These are phyloP conservation scores for Parambassis ranga DNA, from an alignment of 2,797 vertebrate species.

Conservation along the genomic window DNA sequence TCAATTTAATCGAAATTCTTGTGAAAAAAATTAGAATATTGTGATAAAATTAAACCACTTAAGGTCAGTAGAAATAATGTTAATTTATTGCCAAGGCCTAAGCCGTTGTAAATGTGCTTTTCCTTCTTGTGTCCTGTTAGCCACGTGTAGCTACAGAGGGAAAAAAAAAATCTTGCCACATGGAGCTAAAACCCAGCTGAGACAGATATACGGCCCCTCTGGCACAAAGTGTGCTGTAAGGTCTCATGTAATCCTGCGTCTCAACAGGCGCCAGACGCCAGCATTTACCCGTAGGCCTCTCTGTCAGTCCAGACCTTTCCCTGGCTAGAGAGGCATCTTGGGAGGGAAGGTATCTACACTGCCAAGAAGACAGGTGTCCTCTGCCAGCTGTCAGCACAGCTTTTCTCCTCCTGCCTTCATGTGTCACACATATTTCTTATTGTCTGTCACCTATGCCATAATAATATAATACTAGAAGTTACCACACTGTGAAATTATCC, in stretches of 20 bases:
- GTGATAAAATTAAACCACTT: conserved; percentile 2
- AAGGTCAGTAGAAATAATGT: not conserved
- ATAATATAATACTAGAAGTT: conserved; percentile 23
- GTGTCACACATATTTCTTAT: conserved; percentile 35
- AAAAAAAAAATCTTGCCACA: conserved; percentile 34
- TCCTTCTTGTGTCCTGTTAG: conserved; percentile 19
- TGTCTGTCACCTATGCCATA: conserved; percentile 27
- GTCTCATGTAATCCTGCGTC: conserved; percentile 73
- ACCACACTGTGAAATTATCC: conserved; percentile 4
- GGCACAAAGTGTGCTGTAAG: conserved; percentile 68
- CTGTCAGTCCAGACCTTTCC: conserved; percentile 73
- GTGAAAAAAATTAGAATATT: too few species aligned
- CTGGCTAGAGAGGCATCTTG: conserved; percentile 70
- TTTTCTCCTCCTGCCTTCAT: conserved; percentile 43
- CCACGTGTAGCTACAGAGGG: conserved; percentile 9
- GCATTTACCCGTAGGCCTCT: conserved; percentile 76
- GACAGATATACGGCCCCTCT: conserved; percentile 56
- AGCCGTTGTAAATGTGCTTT: conserved; percentile 7
- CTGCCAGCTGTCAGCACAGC: conserved; percentile 74
- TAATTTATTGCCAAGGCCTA: not conserved
- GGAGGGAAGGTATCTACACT: conserved; percentile 68
- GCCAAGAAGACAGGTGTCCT: conserved; percentile 79
- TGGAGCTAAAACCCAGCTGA: conserved; percentile 53
- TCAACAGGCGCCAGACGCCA: conserved; percentile 69
- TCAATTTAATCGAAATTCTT: too few species aligned